Evolutionary conservation across 2,113 vertebrate species (phyloP).

Genomic region (Tragulus kanchil): DNA sequence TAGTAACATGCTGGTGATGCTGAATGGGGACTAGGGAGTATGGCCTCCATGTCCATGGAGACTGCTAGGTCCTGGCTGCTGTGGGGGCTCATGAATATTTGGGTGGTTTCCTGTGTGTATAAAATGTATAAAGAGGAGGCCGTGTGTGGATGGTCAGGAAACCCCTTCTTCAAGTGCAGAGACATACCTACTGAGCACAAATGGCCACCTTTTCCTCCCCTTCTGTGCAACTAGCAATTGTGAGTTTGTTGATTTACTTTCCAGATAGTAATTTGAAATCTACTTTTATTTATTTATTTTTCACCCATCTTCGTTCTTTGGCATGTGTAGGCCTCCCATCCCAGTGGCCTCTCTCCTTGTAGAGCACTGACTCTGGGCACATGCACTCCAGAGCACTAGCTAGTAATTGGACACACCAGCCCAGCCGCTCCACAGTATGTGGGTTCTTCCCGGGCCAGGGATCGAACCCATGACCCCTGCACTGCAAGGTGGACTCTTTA

Average conservation of each 20-base stretch:
- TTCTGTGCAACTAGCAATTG: background rate
- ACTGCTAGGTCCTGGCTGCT: background rate
- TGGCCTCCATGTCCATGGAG: background rate
- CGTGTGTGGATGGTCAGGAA: background rate
- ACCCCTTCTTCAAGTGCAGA: background rate
- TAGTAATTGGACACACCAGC: too few species aligned
- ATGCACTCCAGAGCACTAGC: too few species aligned
- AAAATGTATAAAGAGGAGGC: background rate
- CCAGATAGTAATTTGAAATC: background rate
- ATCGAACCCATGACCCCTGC: too few species aligned
- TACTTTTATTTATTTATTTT: too few species aligned
- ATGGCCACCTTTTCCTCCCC: background rate
- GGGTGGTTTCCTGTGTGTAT: background rate
- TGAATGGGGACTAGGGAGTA: background rate
- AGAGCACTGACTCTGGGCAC: too few species aligned
- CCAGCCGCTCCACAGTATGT: too few species aligned
- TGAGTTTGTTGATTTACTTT: constrained; percentile 13
- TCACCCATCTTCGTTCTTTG: too few species aligned
- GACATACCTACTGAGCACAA: background rate
- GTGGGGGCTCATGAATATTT: background rate
- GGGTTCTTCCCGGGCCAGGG: too few species aligned
- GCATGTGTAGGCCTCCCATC: too few species aligned
- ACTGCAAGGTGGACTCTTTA: too few species aligned
- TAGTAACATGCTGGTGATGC: background rate
- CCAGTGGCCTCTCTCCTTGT: too few species aligned